Conservation (phyloP, 2,888 invertebrate genomes). For the Eupeodes latifasciatus region DNA sequence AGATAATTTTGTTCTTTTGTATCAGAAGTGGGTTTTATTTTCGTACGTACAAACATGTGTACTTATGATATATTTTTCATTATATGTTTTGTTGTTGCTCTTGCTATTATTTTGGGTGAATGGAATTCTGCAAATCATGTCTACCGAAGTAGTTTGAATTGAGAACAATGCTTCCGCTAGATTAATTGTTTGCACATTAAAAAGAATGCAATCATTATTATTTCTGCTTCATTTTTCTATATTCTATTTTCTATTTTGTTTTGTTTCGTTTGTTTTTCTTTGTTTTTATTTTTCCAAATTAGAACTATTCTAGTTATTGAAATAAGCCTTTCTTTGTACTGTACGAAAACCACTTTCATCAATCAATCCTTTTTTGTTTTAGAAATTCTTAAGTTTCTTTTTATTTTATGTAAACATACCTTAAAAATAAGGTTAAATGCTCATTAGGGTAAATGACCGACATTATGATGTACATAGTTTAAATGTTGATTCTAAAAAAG, state of each 20-base stretch:
- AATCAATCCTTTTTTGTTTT: constrained; percentile 14
- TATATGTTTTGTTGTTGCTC: background rate
- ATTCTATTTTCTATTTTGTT: background rate
- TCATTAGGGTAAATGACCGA: constrained; percentile 62
- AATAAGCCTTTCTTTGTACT: constrained; percentile 23
- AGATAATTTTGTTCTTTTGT: constrained; percentile 46
- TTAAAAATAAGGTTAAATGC: constrained; percentile 23
- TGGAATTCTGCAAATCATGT: constrained; percentile 43
- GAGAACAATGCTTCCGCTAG: constrained; percentile 45
- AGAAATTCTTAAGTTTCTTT: background rate
- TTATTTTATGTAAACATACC: background rate
- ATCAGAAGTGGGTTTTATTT: constrained; percentile 13
- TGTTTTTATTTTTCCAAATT: constrained; percentile 11
- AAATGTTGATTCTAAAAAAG: constrained; percentile 39
- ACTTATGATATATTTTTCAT: background rate
- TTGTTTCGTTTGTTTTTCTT: background rate
- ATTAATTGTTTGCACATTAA: constrained; percentile 61
- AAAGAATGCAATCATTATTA: constrained; percentile 48
- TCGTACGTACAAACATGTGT: background rate
- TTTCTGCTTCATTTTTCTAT: background rate
- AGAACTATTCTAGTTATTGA: constrained; percentile 36
- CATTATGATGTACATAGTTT: constrained; percentile 31
- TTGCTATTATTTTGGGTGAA: constrained; percentile 17
- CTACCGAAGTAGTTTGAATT: constrained; percentile 29
- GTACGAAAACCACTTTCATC: no score